Base-by-base conservation (phyloP, 2,797 vertebrate species). In the Molossus alvarezi region DNA sequence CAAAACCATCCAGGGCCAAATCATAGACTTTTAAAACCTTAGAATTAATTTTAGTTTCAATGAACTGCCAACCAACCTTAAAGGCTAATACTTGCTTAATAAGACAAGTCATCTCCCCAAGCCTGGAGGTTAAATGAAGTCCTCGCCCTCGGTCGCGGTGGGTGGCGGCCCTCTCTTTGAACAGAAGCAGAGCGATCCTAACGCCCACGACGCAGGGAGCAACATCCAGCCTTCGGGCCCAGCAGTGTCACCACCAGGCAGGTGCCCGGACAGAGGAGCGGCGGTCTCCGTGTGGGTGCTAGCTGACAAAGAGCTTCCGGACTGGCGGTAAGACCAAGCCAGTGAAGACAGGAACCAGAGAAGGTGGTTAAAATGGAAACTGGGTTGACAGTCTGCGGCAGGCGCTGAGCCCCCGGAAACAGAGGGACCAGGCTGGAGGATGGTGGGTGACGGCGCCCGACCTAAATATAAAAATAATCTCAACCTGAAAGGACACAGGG, bases 381-480 rank as follows among this genome's bases (percentile, higher is more conserved):
- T 57, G 12, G 48, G 41, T 18, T 29, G 37, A 45, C 41, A 57
- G 53, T 37, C 58, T 51, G 83, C 5, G 15, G 51, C 33, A 51
- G 37, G 51, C 1, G 45, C 5, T 12, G n/a, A 25, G 64, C 7
- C 29, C 29, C n/a, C 3, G 4, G 73, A 83, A 33, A 33, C 1
- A 0, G 21, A 58, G 73, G 58, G 25, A 6, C 18, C 6, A 5
- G n/a, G 25, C 60, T 21, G 2, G 51, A 29, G 37, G 12, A 9
- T 2, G 3, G 55, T 1, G 75, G 12, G 27, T 57, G 1, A 4
- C 3, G 21, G 69, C 1, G 0, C 57, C 18, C 11, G 5, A 23
- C 5, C 18, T 13, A 23, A 60, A 25, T 53, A 53, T 53, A 53
- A 53, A 53, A 10, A 9, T 53, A 10, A 53, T 12, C 51, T 53